A percentile compares a stretch with the other conserved stretches of the same genome.
Conservation (phyloP, 37 sponge, comb jelly and placozoan genomes). For the Amphimedon queenslandica region DNA sequence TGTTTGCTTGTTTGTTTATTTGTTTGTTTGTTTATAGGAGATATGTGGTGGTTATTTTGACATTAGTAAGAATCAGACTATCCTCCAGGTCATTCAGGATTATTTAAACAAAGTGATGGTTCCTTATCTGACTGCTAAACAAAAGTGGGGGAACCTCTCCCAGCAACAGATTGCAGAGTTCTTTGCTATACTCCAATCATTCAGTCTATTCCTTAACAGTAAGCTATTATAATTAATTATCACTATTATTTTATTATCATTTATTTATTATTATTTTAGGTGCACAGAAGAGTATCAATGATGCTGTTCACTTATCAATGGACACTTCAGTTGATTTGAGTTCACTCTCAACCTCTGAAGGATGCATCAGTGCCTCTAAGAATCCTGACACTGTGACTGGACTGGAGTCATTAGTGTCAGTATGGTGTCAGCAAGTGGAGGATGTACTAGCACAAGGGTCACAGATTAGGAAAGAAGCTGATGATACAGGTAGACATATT, state of each 20-base stretch:
- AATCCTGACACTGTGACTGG: slow-evolving; percentile 54
- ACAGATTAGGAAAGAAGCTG: slow-evolving; percentile 94
- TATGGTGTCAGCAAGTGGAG: slow-evolving; percentile 91
- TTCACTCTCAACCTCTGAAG: slow-evolving; percentile 39
- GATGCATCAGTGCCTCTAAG: slow-evolving; percentile 48
- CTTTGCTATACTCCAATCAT: slow-evolving; percentile 34
- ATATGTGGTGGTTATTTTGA: slow-evolving; percentile 68
- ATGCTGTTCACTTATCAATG: slow-evolving; percentile 59
- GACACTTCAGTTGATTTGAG: slow-evolving; percentile 51
- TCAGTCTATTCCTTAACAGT: slow-evolving; percentile 54
- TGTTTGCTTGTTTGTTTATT: not conserved
- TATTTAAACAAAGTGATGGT: slow-evolving; percentile 62
- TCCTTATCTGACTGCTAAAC: slow-evolving; percentile 64
- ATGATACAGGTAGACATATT: slow-evolving; percentile 52
- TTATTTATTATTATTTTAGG: slow-evolving; percentile 16
- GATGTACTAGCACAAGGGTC: slow-evolving; percentile 87
- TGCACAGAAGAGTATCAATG: slow-evolving; percentile 66
- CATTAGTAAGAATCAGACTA: slow-evolving; percentile 31
- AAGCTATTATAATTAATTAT: not conserved
- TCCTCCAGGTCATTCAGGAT: slow-evolving; percentile 65
- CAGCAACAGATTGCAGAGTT: slow-evolving; percentile 43
- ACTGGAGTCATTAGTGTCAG: slow-evolving; percentile 63
- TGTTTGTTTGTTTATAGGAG: slow-evolving; percentile 34
- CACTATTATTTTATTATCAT: not conserved
- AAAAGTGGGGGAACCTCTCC: slow-evolving; percentile 49